Conservation (phyloP, 2,797 vertebrate species). For the Oreochromis mossambicus region DNA sequence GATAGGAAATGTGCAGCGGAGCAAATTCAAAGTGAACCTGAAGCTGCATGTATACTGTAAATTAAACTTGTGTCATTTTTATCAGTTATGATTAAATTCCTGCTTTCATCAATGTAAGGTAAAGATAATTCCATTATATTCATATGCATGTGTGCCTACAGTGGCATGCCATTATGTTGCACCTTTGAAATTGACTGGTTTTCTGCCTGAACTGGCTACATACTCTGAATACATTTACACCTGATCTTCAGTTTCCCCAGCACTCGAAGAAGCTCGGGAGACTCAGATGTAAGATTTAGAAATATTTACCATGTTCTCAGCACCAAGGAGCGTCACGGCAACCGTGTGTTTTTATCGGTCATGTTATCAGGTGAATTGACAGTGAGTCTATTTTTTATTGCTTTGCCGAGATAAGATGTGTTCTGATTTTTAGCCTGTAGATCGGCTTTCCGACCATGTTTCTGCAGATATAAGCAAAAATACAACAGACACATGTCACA, state of each 20-base stretch:
- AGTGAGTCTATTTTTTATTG: no score
- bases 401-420: neutral
- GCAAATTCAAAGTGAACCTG: neutral
- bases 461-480: neutral
- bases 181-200: neutral
- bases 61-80: neutral
- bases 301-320: neutral
- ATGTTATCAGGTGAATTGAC: neutral
- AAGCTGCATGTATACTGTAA: neutral
- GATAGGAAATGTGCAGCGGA: neutral
- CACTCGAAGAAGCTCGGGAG: neutral
- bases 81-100: neutral
- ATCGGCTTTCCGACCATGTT: neutral
- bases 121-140: neutral
- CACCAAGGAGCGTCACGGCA: neutral
- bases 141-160: neutral
- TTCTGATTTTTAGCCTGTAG: no score
- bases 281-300: neutral
- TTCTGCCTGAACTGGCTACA: neutral
- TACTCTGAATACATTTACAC: neutral
- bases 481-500: neutral
- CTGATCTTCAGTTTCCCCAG: neutral
- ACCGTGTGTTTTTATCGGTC: neutral
- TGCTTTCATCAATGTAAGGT: neutral
- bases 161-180: neutral